Evolutionary conservation across 2,113 vertebrate genomes (phyloP), one percentile per base, ranked within the genome.

Genomic region (Crotalus helleri): DNA sequence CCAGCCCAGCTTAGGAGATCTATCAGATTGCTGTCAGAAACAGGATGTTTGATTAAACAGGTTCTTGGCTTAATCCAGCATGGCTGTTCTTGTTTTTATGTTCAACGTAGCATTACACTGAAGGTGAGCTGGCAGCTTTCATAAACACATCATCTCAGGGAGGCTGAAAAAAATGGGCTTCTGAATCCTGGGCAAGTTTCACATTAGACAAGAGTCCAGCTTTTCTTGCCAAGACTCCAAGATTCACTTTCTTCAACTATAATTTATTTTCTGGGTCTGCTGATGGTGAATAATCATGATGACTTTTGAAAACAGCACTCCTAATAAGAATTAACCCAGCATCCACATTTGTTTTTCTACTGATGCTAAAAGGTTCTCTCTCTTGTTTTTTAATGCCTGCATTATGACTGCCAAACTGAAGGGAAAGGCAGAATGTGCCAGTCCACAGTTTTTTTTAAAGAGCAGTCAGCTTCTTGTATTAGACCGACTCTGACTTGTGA

Each of bases 241-340:
- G 69, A n/a, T 57, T 85, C 29, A 17, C 54, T 89, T 89, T 55
- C 5, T 44, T 53, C 44, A 39, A 46, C 69, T 39, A 53, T 90
- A 90, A 90, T 86, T 61, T 90, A 61, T 93, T 59, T 59, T 51
- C 92, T 26, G 19, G 51, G 69, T 23, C 29, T 93, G 88, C 88
- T 93, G 92, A 93, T 46, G 24, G 21, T 59, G 88, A 74, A 93
- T 90, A 93, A 85, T 33, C 69, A 39, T 33, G 44, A 85, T 61
- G 44, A 33, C 69, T 93, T 86, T 85, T 33, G 44, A 85, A 93
- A 93, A 93, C 85, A n/a, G 59, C 13, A 86, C 26, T 53, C 19
- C 85, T 85, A 89, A 85, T 85, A 53, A 61, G 39, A 59, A 90
- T 90, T 93, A 90, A 26, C 51, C 44, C 69, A 90, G 44, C 53